Evolutionary conservation across 2,888 invertebrate species (phyloP).

Genomic region (Dastarcus helophoroides): DNA sequence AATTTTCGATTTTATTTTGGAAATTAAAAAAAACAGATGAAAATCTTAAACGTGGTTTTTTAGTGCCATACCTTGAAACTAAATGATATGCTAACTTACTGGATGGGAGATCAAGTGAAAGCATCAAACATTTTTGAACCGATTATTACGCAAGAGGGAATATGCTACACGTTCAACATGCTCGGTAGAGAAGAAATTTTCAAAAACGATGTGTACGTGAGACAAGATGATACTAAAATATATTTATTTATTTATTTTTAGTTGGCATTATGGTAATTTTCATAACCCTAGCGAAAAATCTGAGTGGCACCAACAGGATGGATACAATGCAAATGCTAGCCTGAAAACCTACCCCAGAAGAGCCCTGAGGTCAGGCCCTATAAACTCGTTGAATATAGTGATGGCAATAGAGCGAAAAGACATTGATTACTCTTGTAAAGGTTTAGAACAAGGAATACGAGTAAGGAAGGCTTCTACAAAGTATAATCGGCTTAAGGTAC

Average conservation of each 20-base stretch:
- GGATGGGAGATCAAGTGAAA: too few species aligned
- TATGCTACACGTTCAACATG: constrained; percentile 60
- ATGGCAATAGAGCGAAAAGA: constrained; percentile 4
- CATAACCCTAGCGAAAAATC: constrained; percentile 1
- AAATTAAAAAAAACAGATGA: neutral
- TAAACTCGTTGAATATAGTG: constrained; percentile 7
- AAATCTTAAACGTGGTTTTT: too few species aligned
- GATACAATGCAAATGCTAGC: constrained; percentile 6
- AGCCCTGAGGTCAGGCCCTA: constrained; percentile 9
- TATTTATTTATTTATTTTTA: constrained; percentile 1
- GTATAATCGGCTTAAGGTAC: too few species aligned
- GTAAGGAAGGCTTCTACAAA: too few species aligned
- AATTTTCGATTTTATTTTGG: neutral
- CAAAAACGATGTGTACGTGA: constrained; percentile 40
- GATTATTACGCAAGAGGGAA: constrained; percentile 58
- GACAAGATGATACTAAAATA: neutral
- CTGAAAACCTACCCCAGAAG: constrained; percentile 10
- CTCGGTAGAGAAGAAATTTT: constrained; percentile 47
- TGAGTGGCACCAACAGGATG: constrained; percentile 7
- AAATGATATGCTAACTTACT: too few species aligned
- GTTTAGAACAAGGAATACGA: constrained; percentile 9
- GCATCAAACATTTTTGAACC: too few species aligned
- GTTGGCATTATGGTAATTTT: constrained; percentile 1
- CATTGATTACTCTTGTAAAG: constrained; percentile 10
- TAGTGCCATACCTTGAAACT: too few species aligned